Evolutionary conservation across 2,888 invertebrate genomes (phyloP).

Genomic region (Lobophora halterata): DNA sequence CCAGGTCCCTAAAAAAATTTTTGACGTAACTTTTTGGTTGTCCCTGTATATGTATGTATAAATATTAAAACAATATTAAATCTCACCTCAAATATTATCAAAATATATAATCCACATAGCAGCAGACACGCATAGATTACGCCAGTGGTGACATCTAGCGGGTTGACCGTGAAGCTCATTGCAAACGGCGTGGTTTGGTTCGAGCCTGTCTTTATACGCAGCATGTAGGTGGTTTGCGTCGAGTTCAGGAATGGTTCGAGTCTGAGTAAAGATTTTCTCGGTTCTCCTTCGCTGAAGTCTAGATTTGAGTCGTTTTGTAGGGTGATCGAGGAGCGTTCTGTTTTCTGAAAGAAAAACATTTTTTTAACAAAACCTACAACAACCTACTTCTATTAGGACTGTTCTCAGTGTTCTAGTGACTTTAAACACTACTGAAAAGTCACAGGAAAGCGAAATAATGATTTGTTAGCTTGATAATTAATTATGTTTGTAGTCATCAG

Average conservation of each 20-base stretch:
- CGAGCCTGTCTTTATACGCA: constrained; percentile 46
- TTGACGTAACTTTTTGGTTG: too few relatives aligned
- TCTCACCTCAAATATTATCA: constrained; percentile 92
- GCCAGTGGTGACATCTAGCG: constrained; percentile 84
- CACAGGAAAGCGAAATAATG: too few relatives aligned
- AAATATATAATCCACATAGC: constrained; percentile 86
- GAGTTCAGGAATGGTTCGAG: constrained; percentile 39
- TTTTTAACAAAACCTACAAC: not conserved
- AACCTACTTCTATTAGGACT: too few relatives aligned
- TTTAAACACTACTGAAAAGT: too few relatives aligned
- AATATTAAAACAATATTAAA: too few relatives aligned
- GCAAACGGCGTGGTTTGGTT: constrained; percentile 50
- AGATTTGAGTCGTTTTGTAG: constrained; percentile 80
- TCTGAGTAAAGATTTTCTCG: constrained; percentile 60
- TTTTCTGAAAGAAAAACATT: constrained; percentile 46
- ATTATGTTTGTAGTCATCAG: too few relatives aligned
- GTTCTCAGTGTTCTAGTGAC: too few relatives aligned
- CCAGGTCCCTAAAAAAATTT: too few relatives aligned
- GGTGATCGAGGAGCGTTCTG: constrained; percentile 81
- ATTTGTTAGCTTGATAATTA: too few relatives aligned
- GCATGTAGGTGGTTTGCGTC: constrained; percentile 31
- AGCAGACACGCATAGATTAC: constrained; percentile 87
- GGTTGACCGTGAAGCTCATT: constrained; percentile 80
- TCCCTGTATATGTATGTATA: too few relatives aligned
- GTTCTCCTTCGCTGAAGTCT: constrained; percentile 78